phyloP scores from a whole-genome alignment of 2,888 invertebrate species.

The Apoderus coryli region DNA sequence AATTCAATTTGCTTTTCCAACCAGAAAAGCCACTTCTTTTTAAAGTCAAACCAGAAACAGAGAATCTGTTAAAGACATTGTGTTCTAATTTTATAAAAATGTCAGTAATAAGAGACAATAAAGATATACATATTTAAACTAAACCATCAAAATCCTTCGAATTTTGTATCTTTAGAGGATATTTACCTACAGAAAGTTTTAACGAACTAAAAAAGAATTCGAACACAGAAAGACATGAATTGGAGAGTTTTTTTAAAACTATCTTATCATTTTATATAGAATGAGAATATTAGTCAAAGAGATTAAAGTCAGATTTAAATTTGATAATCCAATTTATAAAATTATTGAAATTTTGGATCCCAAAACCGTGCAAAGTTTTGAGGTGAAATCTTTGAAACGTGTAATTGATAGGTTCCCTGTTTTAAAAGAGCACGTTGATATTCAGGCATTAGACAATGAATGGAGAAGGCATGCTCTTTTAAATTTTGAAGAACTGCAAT shows the following conservation, averaged over 20 bases:
- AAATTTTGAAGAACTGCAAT: constrained; percentile 7
- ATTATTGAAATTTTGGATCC: constrained; percentile 4
- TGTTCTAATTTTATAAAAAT: constrained; percentile 3
- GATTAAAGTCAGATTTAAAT: constrained; percentile 4
- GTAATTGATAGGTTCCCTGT: constrained; percentile 10
- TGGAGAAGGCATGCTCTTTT: constrained; percentile 11
- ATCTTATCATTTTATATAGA: constrained; percentile 2
- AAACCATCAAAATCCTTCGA: constrained; percentile 2
- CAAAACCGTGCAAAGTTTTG: background rate
- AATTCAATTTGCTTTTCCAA: constrained; percentile 1
- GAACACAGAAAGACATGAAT: too few relatives aligned
- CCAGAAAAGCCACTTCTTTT: too few relatives aligned
- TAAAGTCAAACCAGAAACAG: too few relatives aligned
- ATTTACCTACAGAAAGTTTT: background rate
- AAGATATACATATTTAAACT: constrained; percentile 1
- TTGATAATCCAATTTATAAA: background rate
- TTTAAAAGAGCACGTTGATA: constrained; percentile 12
- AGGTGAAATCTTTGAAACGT: background rate
- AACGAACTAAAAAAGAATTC: too few relatives aligned
- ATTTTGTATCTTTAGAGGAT: background rate
- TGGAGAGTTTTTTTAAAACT: too few relatives aligned
- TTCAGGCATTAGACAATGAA: constrained; percentile 12
- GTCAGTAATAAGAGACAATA: too few relatives aligned
- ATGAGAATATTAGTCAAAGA: background rate
- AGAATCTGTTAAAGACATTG: background rate